Evolutionary conservation across 2,113 vertebrate species (phyloP).

Genomic region (Alaudala cheleensis): DNA sequence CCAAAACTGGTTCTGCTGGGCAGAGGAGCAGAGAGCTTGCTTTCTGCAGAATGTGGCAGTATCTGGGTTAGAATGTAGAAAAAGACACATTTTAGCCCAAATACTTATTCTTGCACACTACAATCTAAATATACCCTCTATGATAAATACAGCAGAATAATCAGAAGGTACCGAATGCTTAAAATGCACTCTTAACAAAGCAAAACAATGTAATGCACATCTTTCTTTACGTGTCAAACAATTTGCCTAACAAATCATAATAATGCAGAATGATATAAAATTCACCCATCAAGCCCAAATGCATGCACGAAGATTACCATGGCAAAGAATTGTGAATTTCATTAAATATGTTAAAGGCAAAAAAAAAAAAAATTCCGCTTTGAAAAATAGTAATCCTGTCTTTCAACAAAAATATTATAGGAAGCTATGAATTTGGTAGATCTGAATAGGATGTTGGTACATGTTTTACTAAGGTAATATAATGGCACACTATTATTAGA

Average conservation of each 20-base stretch:
- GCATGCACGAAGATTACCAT: conserved; percentile 62
- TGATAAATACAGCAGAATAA: conserved; percentile 23
- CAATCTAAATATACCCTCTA: conserved; percentile 4
- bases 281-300: conserved; percentile 65
- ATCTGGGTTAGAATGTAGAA: background rate
- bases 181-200: conserved; percentile 48
- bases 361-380: conserved; percentile 78
- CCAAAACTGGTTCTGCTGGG: background rate
- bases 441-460: conserved; percentile 99
- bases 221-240: conserved; percentile 33
- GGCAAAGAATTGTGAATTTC: conserved; percentile 80
- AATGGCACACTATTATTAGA: conserved; percentile 99
- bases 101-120: background rate
- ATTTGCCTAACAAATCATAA: conserved; percentile 71
- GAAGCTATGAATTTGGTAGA: conserved; percentile 99
- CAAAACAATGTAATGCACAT: conserved; percentile 55
- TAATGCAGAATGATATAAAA: conserved; percentile 56
- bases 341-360: conserved; percentile 82
- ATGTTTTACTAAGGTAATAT: conserved; percentile 99
- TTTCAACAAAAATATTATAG: conserved; percentile 98
- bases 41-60: background rate
- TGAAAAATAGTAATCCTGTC: conserved; percentile 96
- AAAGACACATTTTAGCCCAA: conserved; percentile 2
- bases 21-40: background rate
- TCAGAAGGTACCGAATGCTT: conserved; percentile 12